Conservation (phyloP, 2,888 invertebrate species). For the Rotaria magnacalcarata region DNA sequence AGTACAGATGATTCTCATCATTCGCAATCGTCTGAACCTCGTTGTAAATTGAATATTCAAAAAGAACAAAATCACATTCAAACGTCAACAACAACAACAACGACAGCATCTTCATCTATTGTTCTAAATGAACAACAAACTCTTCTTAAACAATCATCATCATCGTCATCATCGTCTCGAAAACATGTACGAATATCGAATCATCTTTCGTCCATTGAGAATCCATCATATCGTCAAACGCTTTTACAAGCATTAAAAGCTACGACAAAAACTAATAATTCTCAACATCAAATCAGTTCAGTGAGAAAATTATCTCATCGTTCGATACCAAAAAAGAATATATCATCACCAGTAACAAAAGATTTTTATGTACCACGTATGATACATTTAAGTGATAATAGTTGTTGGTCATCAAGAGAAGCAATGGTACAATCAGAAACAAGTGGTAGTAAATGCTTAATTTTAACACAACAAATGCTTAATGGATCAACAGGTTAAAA, state of each 20-base stretch:
- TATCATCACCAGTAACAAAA: not conserved
- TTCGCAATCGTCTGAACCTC: not conserved
- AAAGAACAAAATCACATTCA: not conserved
- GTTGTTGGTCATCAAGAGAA: conserved; percentile 35
- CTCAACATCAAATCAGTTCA: not conserved
- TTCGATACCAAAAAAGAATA: not conserved
- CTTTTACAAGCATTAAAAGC: conserved; percentile 8
- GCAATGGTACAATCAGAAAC: not conserved
- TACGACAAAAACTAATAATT: not conserved
- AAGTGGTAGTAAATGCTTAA: conserved; percentile 8
- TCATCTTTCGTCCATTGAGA: not conserved
- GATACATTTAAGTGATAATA: conserved; percentile 25
- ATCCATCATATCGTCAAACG: not conserved
- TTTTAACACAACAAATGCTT: conserved; percentile 17
- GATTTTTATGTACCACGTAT: not conserved
- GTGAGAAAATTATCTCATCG: not conserved
- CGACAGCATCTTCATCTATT: not conserved
- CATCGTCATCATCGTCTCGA: not conserved
- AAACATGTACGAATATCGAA: not conserved
- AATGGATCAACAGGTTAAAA: conserved; percentile 6
- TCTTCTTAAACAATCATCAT: not conserved
- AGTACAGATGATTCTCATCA: conserved; percentile 23
- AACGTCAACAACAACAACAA: not conserved
- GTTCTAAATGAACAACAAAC: conserved; percentile 11
- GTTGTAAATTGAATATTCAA: not conserved